phyloP scores from a whole-genome alignment of 1,140 invertebrate species.

The Atopsyche davidsoni region DNA sequence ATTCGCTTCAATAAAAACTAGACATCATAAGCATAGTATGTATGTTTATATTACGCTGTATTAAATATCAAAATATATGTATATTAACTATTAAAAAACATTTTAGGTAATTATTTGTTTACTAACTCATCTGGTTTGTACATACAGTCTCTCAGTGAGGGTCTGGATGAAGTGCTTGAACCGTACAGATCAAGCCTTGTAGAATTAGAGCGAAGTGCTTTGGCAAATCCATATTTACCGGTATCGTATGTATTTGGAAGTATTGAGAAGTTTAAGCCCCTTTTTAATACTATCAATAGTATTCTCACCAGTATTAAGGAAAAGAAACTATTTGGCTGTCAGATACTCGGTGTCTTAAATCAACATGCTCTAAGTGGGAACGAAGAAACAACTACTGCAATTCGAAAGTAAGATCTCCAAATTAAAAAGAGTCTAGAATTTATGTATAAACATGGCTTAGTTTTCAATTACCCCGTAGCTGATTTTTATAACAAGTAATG shows the following conservation, averaged over 20 bases:
- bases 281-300: conserved; percentile 42
- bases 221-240: conserved; percentile 41
- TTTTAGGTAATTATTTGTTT: conserved; percentile 12
- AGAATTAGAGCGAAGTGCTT: conserved; percentile 39
- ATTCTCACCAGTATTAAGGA: conserved; percentile 43
- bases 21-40: conserved; percentile 6
- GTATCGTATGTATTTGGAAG: conserved; percentile 43
- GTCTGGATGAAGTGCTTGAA: conserved; percentile 41
- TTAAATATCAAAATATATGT: background rate
- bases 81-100: background rate
- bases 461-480: too few relatives aligned
- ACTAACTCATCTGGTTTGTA: conserved; percentile 37
- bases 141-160: conserved; percentile 45
- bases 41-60: background rate
- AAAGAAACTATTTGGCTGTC: conserved; percentile 41
- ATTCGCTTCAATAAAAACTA: conserved; percentile 12
- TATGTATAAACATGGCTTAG: too few relatives aligned
- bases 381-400: conserved; percentile 40
- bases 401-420: conserved; percentile 38
- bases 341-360: conserved; percentile 43
- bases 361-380: conserved; percentile 43
- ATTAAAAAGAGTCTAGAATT: too few relatives aligned
- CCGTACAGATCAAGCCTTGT: conserved; percentile 40
- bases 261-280: conserved; percentile 39
- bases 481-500: background rate